These are phyloP conservation scores for Neoitamus cyanurus DNA, from an alignment of 2,888 invertebrate species.

Conservation along the genomic window DNA sequence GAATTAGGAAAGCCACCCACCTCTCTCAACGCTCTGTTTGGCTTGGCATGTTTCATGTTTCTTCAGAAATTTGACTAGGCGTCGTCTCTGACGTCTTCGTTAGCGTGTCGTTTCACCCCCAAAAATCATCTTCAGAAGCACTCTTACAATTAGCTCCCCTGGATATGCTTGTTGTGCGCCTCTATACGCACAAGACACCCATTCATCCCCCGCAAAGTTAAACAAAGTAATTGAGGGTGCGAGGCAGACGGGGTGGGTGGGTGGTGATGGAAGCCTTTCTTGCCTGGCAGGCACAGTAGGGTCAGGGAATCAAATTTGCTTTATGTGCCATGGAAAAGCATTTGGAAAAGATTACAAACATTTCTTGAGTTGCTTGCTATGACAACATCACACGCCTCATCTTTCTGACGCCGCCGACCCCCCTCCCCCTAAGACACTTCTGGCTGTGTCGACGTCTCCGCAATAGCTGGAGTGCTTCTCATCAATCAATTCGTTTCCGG, in stretches of 20 bases:
- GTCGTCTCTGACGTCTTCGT: not conserved
- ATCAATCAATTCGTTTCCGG: slow-evolving; percentile 7
- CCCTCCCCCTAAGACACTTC: not conserved
- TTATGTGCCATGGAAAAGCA: not conserved
- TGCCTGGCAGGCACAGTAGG: not conserved
- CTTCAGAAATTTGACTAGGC: not conserved
- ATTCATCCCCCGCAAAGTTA: not conserved
- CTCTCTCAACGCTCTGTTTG: not conserved
- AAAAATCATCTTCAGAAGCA: not conserved
- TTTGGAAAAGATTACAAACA: not conserved
- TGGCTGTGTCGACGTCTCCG: not conserved
- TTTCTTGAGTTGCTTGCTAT: not conserved
- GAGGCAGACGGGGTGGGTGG: not conserved
- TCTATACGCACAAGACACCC: not conserved
- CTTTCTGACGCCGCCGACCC: not conserved
- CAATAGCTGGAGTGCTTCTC: not conserved
- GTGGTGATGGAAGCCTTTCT: not conserved
- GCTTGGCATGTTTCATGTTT: not conserved
- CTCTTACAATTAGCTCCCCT: not conserved
- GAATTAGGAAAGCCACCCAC: not conserved
- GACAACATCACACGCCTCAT: not conserved
- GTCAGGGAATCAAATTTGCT: not conserved
- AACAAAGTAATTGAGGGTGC: not conserved
- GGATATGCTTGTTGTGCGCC: not conserved
- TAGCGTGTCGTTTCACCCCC: not conserved